Evolutionary conservation across 2,797 vertebrate species (phyloP), one percentile per base, ranked within the genome.

Genomic region (Enteromius treurensis): DNA sequence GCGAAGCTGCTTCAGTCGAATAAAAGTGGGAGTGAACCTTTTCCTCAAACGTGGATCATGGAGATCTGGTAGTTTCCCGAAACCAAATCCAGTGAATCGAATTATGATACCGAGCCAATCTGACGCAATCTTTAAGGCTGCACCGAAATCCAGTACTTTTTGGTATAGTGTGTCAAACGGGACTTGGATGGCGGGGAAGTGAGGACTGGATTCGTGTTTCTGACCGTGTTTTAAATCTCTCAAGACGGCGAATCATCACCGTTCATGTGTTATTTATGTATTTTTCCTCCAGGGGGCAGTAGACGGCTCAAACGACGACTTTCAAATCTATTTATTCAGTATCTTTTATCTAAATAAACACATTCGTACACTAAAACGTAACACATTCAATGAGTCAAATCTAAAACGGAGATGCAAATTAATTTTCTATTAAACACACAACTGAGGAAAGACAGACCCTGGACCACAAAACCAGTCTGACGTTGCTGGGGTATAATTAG

Each of bases 241-340:
- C 14, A 3, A 26, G n/a, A 0, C 0, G 10, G 26, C 2, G 21
- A 19, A 51, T 6, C 13, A 23, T 32, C 3, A 1, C 9, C 10
- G 19, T 69, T 42, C n/a, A 1, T 15, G 1, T 15, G 32, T 10
- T 14, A 17, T 4, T 53, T 21, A 21, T 10, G 40, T 9, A 3
- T 11, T 62, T 58, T 2, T 42, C 15, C 49, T 42, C 32, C 1
- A 80, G 65, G 14, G 7, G 65, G 49, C 65, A 49, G 9, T 42
- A 10, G 15, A 40, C 65, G 34, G 78, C 21, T 80, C 78, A 69
- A 62, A 62, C 34, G 34, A 34, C 3, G 34, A 34, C 34, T 34
- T 34, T 34, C 34, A 37, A 37, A 37, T 37, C 34, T 37, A 37
- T 37, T 37, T 37, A 37, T 37, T 37, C 1, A 21, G 40, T 21